A percentile compares a stretch with the other conserved stretches of the same genome.
These are phyloP conservation scores for Petrocephalus sullivani DNA, from an alignment of 2,797 vertebrate genomes.

Conservation along the genomic window DNA sequence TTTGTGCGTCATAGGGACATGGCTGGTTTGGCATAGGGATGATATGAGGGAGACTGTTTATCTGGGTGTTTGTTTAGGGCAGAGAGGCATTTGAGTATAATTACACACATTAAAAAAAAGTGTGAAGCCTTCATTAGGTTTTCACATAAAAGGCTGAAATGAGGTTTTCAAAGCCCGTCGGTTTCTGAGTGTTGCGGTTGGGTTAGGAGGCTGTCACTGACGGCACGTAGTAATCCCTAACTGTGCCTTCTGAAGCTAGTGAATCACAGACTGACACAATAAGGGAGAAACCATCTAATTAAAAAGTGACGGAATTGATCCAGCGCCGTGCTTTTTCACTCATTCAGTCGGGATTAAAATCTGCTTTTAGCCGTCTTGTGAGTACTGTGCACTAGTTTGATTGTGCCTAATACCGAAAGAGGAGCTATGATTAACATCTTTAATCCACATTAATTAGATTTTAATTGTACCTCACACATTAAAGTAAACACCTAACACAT, in stretches of 20 bases:
- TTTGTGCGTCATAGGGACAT: background rate
- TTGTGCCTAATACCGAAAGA: background rate
- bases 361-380: background rate
- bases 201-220: background rate
- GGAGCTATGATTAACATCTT: background rate
- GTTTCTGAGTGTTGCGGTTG: background rate
- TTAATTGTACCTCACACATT: background rate
- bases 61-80: background rate
- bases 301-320: background rate
- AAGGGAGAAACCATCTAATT: background rate
- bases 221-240: background rate
- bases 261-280: background rate
- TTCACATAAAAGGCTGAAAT: background rate
- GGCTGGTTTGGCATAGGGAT: background rate
- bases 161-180: background rate
- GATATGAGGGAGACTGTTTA: background rate
- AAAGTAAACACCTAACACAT: background rate
- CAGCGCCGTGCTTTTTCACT: background rate
- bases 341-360: background rate
- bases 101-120: background rate
- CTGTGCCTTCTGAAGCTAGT: background rate
- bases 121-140: background rate
- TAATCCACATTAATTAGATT: background rate
- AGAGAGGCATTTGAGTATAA: background rate
- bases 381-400: background rate